Percentiles rank a stretch among this genome's conserved stretches.
These are phyloP conservation scores for Drosophila ercepeae DNA, from an alignment of 1,140 invertebrate genomes.

Conservation along the genomic window DNA sequence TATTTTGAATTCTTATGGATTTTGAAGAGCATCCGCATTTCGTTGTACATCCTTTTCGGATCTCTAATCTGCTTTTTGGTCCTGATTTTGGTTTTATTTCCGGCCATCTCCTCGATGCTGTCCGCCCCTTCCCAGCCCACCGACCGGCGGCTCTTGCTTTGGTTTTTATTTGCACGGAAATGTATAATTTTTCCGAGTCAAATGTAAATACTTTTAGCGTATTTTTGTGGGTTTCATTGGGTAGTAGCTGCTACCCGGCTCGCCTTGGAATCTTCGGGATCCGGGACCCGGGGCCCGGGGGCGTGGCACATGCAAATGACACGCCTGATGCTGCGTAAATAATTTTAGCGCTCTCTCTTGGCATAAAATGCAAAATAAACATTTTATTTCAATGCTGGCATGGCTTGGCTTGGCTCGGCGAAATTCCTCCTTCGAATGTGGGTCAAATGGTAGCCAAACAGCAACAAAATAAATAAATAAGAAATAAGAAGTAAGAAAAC, in stretches of 20 bases:
- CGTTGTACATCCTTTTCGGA: background rate
- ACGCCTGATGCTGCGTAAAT: constrained; percentile 80
- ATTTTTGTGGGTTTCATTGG: constrained; percentile 75
- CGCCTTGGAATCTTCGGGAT: constrained; percentile 8
- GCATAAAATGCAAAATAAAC: constrained; percentile 80
- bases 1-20: background rate
- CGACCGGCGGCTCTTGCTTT: constrained; percentile 21
- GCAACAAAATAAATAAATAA: constrained; percentile 3
- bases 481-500: constrained; percentile 8
- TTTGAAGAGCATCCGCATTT: constrained; percentile 51
- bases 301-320: constrained; percentile 78
- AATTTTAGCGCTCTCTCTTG: constrained; percentile 77
- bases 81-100: constrained; percentile 54
- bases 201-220: constrained; percentile 82
- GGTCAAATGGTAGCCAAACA: constrained; percentile 61
- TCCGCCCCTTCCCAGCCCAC: constrained; percentile 2
- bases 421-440: constrained; percentile 42
- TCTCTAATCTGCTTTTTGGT: constrained; percentile 32
- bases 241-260: constrained; percentile 27
- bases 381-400: constrained; percentile 70
- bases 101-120: constrained; percentile 21
- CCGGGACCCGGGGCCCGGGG: constrained; percentile 3
- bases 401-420: background rate
- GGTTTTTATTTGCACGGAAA: constrained; percentile 79
- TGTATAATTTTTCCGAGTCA: constrained; percentile 80